Conservation (phyloP, 1,140 invertebrate species). For the Stegodyphus dumicola region DNA sequence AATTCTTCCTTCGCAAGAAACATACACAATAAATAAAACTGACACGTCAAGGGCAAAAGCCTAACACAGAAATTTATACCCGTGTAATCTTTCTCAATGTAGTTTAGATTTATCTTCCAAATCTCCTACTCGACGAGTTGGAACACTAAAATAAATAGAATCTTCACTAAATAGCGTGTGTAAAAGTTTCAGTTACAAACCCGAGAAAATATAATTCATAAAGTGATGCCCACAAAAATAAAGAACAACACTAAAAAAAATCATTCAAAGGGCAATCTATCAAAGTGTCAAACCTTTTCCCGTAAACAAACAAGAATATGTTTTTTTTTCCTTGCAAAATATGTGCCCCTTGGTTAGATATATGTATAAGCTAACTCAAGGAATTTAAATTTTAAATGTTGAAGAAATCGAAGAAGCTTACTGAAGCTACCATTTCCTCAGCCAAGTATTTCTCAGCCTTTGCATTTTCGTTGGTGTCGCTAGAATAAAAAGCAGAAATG, state of each 20-base stretch:
- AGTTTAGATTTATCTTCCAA: no score
- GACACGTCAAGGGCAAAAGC: no score
- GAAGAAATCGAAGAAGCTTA: not conserved
- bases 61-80: no score
- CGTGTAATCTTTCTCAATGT: no score
- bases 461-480: not conserved
- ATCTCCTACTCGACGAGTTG: no score
- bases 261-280: slow-evolving; percentile 14
- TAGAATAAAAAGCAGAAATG: not conserved
- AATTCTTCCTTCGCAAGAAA: no score
- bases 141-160: not conserved
- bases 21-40: no score
- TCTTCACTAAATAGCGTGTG: not conserved
- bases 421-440: not conserved
- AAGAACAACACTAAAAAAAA: not conserved
- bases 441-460: not conserved
- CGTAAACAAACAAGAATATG: slow-evolving; percentile 18
- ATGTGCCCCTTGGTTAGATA: not conserved
- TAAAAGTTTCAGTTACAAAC: not conserved
- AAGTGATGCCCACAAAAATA: not conserved
- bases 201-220: not conserved
- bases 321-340: slow-evolving; percentile 2
- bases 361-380: slow-evolving; percentile 11
- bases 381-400: slow-evolving; percentile 43
- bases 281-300: slow-evolving; percentile 30